Conservation (phyloP, 2,113 vertebrate genomes). For the Glaucidium brasilianum region DNA sequence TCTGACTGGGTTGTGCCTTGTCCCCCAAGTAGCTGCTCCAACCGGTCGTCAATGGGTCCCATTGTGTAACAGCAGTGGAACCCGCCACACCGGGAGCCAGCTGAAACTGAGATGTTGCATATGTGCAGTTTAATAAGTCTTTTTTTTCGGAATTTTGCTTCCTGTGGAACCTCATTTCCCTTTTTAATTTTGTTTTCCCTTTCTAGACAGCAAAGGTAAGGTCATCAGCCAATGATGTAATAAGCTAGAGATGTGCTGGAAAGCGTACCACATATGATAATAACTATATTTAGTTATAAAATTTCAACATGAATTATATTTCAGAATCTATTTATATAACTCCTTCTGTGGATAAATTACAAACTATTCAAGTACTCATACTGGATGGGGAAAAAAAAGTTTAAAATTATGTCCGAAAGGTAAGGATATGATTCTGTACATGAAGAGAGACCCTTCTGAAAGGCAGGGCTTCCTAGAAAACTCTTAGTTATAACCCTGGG, state of each 20-base stretch:
- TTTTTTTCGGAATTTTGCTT: background rate
- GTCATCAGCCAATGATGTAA: background rate
- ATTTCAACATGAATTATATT: background rate
- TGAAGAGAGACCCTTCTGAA: background rate
- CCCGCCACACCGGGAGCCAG: background rate
- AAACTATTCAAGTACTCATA: background rate
- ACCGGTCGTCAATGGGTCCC: background rate
- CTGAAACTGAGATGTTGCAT: background rate
- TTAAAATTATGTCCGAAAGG: background rate
- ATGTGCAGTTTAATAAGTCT: background rate
- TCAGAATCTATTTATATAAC: background rate
- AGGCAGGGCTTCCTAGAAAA: background rate
- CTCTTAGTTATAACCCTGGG: background rate
- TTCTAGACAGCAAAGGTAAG: background rate
- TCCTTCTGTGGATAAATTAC: background rate
- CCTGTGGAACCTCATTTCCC: background rate
- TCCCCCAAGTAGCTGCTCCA: background rate
- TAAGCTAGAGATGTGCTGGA: background rate
- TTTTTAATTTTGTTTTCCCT: background rate
- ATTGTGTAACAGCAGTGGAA: background rate
- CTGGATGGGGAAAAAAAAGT: rapidly evolving
- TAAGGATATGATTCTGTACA: background rate
- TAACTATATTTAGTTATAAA: background rate
- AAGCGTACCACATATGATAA: background rate
- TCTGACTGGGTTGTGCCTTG: background rate